Percentiles rank a stretch among this genome's conserved stretches.
These are phyloP conservation scores for Bufo gargarizans DNA, from an alignment of 2,113 vertebrate genomes.

Conservation along the genomic window DNA sequence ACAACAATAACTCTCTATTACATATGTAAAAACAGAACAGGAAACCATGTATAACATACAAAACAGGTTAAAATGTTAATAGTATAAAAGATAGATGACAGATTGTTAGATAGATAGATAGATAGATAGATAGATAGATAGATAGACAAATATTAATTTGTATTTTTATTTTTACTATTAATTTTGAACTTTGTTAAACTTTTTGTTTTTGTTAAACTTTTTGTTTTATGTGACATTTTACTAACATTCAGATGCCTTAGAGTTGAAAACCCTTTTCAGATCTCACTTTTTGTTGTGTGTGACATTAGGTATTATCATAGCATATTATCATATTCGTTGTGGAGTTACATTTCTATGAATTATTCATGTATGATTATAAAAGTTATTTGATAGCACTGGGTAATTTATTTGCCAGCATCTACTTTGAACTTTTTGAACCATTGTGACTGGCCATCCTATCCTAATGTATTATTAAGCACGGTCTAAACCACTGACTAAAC, in stretches of 20 bases:
- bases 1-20: background rate
- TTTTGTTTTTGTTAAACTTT: background rate
- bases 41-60: background rate
- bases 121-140: conserved; percentile 30
- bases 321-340: background rate
- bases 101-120: conserved; percentile 23
- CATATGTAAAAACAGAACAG: background rate
- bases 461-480: background rate
- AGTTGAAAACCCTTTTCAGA: background rate
- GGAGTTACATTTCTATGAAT: background rate
- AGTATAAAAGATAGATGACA: conserved; percentile 1
- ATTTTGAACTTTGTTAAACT: background rate
- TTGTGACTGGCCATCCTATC: background rate
- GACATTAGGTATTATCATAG: background rate
- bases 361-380: background rate
- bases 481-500: background rate
- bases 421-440: background rate
- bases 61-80: background rate
- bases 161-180: background rate
- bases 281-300: too few species aligned
- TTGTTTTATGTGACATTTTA: background rate
- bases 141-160: background rate
- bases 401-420: too few species aligned
- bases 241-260: background rate
- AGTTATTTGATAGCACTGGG: background rate